A percentile compares a stretch with the other conserved stretches of the same genome.
Conservation (phyloP, 2,113 vertebrate species). For the Semnornis frantzii region DNA sequence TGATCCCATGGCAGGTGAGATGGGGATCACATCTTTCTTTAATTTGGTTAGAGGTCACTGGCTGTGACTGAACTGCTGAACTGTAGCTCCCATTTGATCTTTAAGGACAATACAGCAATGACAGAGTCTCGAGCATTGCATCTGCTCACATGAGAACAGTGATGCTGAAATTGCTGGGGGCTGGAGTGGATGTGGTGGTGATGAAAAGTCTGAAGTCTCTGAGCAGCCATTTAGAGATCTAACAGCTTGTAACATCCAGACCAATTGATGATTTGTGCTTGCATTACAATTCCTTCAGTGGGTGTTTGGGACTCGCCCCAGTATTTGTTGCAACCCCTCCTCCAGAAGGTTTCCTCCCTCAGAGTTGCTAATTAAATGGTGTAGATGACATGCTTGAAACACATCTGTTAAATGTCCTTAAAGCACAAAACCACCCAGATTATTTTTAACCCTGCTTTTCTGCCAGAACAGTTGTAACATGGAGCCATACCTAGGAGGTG, state of each 20-base stretch:
- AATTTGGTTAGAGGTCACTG: neutral
- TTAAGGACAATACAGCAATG: neutral
- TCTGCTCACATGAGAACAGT: neutral
- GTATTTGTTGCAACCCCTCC: neutral
- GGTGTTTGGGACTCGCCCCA: neutral
- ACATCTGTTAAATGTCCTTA: neutral
- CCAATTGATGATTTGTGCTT: constrained; percentile 1
- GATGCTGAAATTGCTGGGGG: neutral
- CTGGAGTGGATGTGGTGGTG: neutral
- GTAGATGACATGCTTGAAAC: neutral
- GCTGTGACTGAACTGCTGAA: neutral
- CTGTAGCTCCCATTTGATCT: neutral
- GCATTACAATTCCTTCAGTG: neutral
- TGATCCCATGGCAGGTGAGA: constrained; percentile 93
- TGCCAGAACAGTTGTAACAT: neutral
- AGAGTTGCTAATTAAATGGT: constrained; percentile 15
- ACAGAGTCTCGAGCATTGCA: neutral
- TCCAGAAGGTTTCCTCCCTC: neutral
- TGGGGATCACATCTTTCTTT: neutral
- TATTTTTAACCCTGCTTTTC: constrained; percentile 40
- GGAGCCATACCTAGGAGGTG: neutral
- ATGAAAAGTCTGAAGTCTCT: neutral
- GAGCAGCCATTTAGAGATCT: neutral
- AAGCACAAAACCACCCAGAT: neutral
- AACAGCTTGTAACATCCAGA: neutral